These are phyloP conservation scores for Ochropacha duplaris DNA, from an alignment of 2,888 invertebrate genomes.

Conservation along the genomic window DNA sequence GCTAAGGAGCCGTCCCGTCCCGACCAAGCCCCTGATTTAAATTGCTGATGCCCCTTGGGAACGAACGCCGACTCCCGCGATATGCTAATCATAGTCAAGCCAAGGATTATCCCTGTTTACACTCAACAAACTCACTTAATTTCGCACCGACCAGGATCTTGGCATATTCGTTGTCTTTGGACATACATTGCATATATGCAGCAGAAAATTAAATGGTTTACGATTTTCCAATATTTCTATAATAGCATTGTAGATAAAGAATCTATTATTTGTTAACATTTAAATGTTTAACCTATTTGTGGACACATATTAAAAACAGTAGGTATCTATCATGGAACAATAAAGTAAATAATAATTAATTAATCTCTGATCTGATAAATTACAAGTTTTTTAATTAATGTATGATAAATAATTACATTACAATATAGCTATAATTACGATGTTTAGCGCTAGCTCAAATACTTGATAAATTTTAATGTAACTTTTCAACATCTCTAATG, in stretches of 20 bases:
- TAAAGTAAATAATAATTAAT: background rate
- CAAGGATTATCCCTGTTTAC: constrained; percentile 83
- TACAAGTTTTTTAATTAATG: background rate
- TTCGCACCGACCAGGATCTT: constrained; percentile 75
- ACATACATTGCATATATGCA: constrained; percentile 1
- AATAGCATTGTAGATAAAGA: too few relatives aligned
- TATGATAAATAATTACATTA: constrained; percentile 8
- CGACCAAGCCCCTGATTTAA: constrained; percentile 80
- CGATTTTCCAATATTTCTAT: too few relatives aligned
- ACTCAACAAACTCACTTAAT: constrained; percentile 83
- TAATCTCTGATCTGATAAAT: background rate
- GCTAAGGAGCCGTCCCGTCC: constrained; percentile 77
- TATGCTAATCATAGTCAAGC: constrained; percentile 83
- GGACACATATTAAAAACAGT: too few relatives aligned
- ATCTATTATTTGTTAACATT: too few relatives aligned
- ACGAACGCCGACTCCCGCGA: constrained; percentile 79
- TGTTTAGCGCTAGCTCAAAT: constrained; percentile 20
- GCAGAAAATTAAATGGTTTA: constrained; percentile 8
- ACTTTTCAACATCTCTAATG: constrained; percentile 59
- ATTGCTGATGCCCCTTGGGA: constrained; percentile 79
- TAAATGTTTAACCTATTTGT: too few relatives aligned
- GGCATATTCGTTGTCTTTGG: constrained; percentile 53
- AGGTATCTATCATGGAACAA: background rate
- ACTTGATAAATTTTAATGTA: constrained; percentile 46
- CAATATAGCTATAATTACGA: constrained; percentile 12